Evolutionary conservation across 2,888 invertebrate species (phyloP).

Genomic region (Eremobia ochroleuca): DNA sequence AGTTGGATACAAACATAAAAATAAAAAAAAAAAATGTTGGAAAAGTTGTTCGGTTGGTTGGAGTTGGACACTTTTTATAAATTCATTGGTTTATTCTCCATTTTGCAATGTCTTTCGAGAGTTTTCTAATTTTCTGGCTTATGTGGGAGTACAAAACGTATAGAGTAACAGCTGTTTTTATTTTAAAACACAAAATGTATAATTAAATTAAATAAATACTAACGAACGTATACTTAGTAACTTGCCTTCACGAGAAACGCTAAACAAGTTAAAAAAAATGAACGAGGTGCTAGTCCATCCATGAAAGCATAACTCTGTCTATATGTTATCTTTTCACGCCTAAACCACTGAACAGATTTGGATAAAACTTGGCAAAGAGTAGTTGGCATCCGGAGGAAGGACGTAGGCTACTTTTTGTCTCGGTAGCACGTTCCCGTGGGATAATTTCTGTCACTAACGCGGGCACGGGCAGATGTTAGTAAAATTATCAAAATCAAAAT

Average conservation of each 20-base stretch:
- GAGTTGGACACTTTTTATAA: constrained; percentile 49
- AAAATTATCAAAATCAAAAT: too few relatives aligned
- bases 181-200: neutral
- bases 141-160: constrained; percentile 3
- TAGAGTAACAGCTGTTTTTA: constrained; percentile 8
- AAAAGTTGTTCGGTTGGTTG: too few relatives aligned
- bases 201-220: neutral
- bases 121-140: neutral
- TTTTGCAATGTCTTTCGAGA: constrained; percentile 9
- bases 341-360: neutral
- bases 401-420: neutral
- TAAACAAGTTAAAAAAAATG: neutral
- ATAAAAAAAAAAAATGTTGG: too few relatives aligned
- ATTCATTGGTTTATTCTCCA: neutral
- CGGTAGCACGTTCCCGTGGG: too few relatives aligned
- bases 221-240: neutral
- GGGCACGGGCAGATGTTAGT: too few relatives aligned
- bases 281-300: neutral
- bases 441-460: too few relatives aligned
- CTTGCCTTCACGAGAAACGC: neutral
- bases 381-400: neutral
- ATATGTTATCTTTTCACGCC: neutral
- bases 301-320: neutral
- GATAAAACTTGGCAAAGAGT: neutral
- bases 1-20: too few relatives aligned